Evolutionary conservation across 1,140 invertebrate genomes (phyloP), one percentile per base, ranked within the genome.

Genomic region (Delia radicum): DNA sequence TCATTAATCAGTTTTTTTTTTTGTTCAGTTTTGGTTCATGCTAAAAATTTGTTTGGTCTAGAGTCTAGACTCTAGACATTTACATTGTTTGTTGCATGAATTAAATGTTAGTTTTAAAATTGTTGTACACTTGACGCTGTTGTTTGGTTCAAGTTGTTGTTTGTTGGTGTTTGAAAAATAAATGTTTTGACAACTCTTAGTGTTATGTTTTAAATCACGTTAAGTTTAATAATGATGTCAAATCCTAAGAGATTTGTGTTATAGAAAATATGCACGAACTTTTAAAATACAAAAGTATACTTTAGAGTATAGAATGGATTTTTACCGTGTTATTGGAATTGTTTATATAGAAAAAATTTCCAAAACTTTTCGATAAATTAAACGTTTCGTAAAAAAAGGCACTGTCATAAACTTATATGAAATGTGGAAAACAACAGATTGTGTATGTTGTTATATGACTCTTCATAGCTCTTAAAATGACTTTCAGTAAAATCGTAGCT

Each of bases 191-290:
- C 62, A 65, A 65, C 62, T 65, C 24, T 26, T 26, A 63, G 26
- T 63, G 61, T 28, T 63, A 63, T 27, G 62, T 28, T 65, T 65
- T 65, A 65, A 65, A 65, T 65, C 62, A 65, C 29, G 62, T 65
- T 29, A 29, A 29, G 62, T 29, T 65, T 65, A 28, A 29, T 26
- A n/a, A 65, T 65, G 26, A 65, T 65, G 62, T 65, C 27, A 65
- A 65, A 65, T 65, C 62, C 10, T 29, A 29, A 28, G 12, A 7
- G 62, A 65, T 65, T 65, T 42, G 37, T 42, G 37, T 3, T 3
- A 42, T 15, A 42, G 37, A n/a, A n/a, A n/a, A n/a, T n/a, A n/a
- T n/a, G n/a, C n/a, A n/a, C n/a, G n/a, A n/a, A n/a, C n/a, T n/a
- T n/a, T n/a, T n/a, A n/a, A n/a, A n/a, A n/a, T n/a, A n/a, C n/a